Evolutionary conservation across 2,113 vertebrate species (phyloP), one percentile per base, ranked within the genome.

Genomic region (Mormoops blainvillei): DNA sequence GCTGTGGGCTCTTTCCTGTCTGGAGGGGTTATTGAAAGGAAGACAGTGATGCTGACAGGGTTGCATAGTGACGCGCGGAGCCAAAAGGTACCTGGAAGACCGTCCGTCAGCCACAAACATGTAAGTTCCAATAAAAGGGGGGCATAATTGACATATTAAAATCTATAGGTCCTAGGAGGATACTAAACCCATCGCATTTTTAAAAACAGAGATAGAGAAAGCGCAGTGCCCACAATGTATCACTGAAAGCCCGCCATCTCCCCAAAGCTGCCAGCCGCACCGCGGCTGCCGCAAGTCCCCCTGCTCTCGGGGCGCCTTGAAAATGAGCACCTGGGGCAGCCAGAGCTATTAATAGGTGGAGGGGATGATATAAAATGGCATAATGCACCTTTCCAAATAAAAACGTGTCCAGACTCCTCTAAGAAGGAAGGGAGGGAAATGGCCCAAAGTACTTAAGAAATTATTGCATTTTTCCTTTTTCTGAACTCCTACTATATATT

Each of bases 291-390:
- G 93, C 65, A 95, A 97, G 94, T 85, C 83, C 90, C 73, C 77
- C 81, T 94, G 96, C 97, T 97, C 98, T 13, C 13, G 76, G 90
- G 96, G 92, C 8, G 4, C 89, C 87, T 86, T 94, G 89, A 83
- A 98, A 97, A 98, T 97, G 95, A 98, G 89, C 88, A 94, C 97
- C 95, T 92, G 91, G 97, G 94, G 86, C 95, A 92, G 77, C 77
- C 52, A 11, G 61, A 63, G 61, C 94, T 97, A 97, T 98, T 98
- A 97, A 96, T 94, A 98, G 98, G 96, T 78, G 77, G 82, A 95
- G 48, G 86, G 91, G 95, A 98, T 78, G 93, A 97, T 87, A 95
- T 56, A 94, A 97, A 97, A 97, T 98, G 96, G 97, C 98, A 98
- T 90, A 89, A 65, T 90, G 91, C 88, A 97, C 96, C 97, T 96